These are phyloP conservation scores for Caenorhabditis latens DNA, from an alignment of 1,140 invertebrate species.

Conservation along the genomic window DNA sequence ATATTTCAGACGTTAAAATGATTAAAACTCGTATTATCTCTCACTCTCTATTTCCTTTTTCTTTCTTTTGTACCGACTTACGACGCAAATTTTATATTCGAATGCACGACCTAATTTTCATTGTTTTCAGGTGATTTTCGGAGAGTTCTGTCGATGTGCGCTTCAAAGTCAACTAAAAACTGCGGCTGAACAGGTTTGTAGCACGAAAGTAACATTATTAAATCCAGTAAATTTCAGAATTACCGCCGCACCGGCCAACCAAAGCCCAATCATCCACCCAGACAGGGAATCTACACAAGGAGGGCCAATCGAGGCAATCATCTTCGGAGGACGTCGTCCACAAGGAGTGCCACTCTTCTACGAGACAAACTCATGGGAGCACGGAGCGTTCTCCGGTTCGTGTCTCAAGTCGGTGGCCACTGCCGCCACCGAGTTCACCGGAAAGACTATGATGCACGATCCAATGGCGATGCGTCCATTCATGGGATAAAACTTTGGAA, in stretches of 20 bases:
- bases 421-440: conserved; percentile 94
- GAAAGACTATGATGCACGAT: conserved; percentile 91
- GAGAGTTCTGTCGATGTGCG: neutral
- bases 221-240: neutral
- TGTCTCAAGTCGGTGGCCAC: conserved; percentile 96
- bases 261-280: conserved; percentile 94
- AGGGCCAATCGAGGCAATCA: conserved; percentile 89
- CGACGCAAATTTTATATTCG: neutral
- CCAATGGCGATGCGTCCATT: conserved; percentile 99
- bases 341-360: conserved; percentile 92
- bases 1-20: no score
- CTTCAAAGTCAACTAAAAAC: no score
- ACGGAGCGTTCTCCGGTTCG: conserved; percentile 95
- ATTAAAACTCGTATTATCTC: no score
- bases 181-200: neutral
- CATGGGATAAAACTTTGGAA: conserved; percentile 98
- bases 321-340: conserved; percentile 94
- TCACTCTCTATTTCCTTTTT: no score
- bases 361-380: conserved; percentile 91
- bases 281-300: conserved; percentile 80
- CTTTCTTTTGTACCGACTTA: conserved; percentile 5
- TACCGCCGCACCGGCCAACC: conserved; percentile 87
- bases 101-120: neutral
- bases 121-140: neutral
- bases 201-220: no score